A percentile compares a stretch with the other conserved stretches of the same genome.
These are phyloP conservation scores for Saccostrea echinata DNA, from an alignment of 1,140 invertebrate species.

Conservation along the genomic window DNA sequence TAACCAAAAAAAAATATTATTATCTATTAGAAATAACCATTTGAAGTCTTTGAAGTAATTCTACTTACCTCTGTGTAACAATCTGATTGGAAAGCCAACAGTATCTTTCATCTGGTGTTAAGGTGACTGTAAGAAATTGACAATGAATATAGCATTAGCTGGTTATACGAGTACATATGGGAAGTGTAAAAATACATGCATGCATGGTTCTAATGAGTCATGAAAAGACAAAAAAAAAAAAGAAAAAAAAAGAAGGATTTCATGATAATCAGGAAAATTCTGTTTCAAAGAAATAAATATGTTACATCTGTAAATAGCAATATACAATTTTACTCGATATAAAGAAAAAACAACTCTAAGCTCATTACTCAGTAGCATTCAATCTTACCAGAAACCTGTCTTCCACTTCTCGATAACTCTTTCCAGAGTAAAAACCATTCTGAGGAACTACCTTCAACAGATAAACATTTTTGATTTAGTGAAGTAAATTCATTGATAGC, in stretches of 20 bases:
- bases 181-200: neutral
- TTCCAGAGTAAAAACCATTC: constrained; percentile 17
- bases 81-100: constrained; percentile 3
- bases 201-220: neutral
- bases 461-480: neutral
- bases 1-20: neutral
- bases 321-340: too few species aligned
- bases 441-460: neutral
- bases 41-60: neutral
- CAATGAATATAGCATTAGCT: neutral
- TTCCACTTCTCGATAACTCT: neutral
- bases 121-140: neutral
- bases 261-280: too few species aligned
- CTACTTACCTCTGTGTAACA: constrained; percentile 16
- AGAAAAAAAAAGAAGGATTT: too few species aligned
- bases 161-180: neutral
- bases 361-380: neutral
- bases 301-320: neutral
- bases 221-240: neutral
- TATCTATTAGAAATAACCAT: neutral
- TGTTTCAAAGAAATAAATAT: too few species aligned
- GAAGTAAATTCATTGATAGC: neutral
- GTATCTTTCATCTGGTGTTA: constrained; percentile 21
- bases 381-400: constrained; percentile 16
- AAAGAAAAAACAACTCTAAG: too few species aligned